phyloP scores from a whole-genome alignment of 2,888 invertebrate species.

The Pandemis corylana region DNA sequence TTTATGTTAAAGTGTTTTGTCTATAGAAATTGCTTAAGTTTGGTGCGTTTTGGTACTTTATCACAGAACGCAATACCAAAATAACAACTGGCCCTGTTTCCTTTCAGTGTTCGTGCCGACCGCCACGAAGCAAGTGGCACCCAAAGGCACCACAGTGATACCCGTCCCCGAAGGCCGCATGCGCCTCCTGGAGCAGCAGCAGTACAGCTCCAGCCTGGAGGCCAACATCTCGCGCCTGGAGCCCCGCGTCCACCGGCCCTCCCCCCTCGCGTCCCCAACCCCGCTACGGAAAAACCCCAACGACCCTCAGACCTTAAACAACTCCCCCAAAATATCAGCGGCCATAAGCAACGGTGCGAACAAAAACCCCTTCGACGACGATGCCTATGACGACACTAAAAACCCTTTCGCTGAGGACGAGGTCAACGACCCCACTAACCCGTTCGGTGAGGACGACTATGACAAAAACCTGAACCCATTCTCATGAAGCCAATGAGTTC shows the following conservation, averaged over 20 bases:
- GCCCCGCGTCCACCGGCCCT: constrained; percentile 55
- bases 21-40: too few relatives aligned
- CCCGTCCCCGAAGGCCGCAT: constrained; percentile 85
- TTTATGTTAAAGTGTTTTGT: too few relatives aligned
- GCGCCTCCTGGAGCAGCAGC: constrained; percentile 79
- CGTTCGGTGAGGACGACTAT: constrained; percentile 86
- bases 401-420: constrained; percentile 88
- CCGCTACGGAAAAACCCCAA: constrained; percentile 48
- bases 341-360: constrained; percentile 56
- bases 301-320: constrained; percentile 55
- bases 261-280: constrained; percentile 57
- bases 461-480: constrained; percentile 92
- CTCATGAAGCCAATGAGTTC: constrained; percentile 59
- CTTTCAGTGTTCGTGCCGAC: constrained; percentile 71
- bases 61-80: neutral
- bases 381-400: constrained; percentile 85
- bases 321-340: constrained; percentile 60
- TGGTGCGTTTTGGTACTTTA: neutral
- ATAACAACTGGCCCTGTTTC: neutral
- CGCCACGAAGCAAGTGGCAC: constrained; percentile 62
- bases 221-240: constrained; percentile 80
- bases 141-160: constrained; percentile 73
- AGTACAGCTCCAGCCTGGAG: constrained; percentile 86
- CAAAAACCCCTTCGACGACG: constrained; percentile 76
- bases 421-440: constrained; percentile 79